A percentile compares a stretch with the other conserved stretches of the same genome.
phyloP scores from a whole-genome alignment of 2,797 vertebrate species.

The Zalophus californianus region DNA sequence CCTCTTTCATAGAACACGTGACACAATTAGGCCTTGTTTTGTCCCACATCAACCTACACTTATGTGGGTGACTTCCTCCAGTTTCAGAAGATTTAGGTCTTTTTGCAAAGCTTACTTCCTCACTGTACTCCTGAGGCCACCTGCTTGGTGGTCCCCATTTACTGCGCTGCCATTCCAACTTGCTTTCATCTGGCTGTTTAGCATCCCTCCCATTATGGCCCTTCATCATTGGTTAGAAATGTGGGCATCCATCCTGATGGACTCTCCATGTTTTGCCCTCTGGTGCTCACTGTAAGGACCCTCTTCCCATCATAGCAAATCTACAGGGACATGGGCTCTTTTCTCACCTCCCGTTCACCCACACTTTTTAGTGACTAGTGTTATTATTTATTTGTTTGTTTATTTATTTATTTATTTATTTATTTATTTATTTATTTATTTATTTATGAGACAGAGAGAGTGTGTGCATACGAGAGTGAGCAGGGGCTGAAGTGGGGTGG shows the following conservation, averaged over 20 bases:
- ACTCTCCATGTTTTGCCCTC: no score
- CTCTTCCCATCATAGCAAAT: neutral
- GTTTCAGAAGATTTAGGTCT: neutral
- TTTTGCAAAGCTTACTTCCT: neutral
- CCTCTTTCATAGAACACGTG: neutral
- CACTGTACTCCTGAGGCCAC: neutral
- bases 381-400: neutral
- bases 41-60: rapidly evolving
- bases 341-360: neutral
- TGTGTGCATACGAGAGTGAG: neutral
- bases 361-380: neutral
- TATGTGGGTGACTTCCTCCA: neutral
- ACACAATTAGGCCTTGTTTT: neutral
- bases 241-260: neutral
- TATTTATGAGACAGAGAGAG: neutral
- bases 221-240: neutral
- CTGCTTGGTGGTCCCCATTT: neutral
- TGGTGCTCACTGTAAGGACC: neutral
- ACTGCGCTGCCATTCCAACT: neutral
- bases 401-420: neutral
- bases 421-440: no score
- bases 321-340: neutral
- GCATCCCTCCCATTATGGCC: neutral
- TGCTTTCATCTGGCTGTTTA: neutral
- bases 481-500: neutral